A percentile compares a stretch with the other conserved stretches of the same genome.
Conservation (phyloP, 2,113 vertebrate genomes). For the Dicaeum eximium region DNA sequence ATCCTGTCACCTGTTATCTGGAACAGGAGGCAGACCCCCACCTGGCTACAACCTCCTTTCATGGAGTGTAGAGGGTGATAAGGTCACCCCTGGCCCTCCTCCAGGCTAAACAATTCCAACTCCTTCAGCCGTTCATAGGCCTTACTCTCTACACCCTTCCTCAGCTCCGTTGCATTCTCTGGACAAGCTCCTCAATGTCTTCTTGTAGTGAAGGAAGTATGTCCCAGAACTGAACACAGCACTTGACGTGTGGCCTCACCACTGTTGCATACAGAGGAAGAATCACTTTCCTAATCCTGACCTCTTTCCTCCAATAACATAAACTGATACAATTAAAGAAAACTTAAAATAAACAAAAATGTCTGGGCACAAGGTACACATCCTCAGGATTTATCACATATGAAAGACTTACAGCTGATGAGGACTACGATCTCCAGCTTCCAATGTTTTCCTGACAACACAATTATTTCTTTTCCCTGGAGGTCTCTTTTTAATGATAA, state of each 20-base stretch:
- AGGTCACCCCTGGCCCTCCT: background rate
- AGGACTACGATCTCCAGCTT: background rate
- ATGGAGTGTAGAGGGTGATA: background rate
- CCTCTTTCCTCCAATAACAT: background rate
- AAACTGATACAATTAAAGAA: background rate
- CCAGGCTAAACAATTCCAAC: background rate
- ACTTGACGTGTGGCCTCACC: background rate
- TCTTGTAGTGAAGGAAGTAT: background rate
- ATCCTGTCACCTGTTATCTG: background rate
- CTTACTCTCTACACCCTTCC: background rate
- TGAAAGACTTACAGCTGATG: background rate
- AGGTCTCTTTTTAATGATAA: background rate
- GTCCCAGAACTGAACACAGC: background rate
- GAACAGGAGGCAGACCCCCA: background rate
- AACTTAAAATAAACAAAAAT: background rate
- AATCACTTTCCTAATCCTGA: background rate
- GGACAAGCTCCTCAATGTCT: background rate
- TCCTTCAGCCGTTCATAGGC: background rate
- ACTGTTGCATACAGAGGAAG: accelerated
- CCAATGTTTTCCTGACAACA: background rate
- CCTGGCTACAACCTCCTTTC: background rate
- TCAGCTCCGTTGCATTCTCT: background rate
- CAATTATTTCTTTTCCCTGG: background rate
- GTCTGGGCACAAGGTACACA: background rate
- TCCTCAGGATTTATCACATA: background rate